Conservation (phyloP, 2,888 invertebrate species). For the Phytoseiulus persimilis region DNA sequence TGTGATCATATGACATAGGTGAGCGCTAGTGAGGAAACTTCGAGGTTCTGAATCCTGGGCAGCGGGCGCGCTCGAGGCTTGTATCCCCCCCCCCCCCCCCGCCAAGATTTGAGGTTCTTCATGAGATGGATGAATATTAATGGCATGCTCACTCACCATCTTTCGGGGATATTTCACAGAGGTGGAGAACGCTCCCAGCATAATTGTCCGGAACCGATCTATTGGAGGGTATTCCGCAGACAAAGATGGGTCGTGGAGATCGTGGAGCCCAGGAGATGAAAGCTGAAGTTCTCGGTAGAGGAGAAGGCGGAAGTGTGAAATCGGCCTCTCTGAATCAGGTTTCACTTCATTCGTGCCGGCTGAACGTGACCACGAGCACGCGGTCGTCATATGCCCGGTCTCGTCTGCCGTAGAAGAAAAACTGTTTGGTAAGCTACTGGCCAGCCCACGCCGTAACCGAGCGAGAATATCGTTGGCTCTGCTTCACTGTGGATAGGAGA, state of each 20-base stretch:
- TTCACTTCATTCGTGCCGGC: neutral
- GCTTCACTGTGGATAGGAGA: neutral
- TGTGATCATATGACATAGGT: neutral
- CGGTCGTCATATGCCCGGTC: neutral
- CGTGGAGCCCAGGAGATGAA: neutral
- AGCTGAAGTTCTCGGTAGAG: neutral
- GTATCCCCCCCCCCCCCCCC: too few relatives aligned
- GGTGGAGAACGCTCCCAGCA: too few relatives aligned
- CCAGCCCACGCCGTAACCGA: neutral
- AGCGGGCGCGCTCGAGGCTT: too few relatives aligned
- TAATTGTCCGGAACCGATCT: too few relatives aligned
- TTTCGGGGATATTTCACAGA: too few relatives aligned
- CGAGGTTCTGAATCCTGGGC: neutral
- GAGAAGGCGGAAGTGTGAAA: neutral
- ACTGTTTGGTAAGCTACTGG: neutral
- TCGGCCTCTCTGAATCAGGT: neutral
- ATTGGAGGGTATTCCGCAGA: too few relatives aligned
- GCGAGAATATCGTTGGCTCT: neutral
- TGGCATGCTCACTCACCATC: too few relatives aligned
- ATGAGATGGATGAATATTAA: too few relatives aligned
- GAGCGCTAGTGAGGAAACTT: neutral
- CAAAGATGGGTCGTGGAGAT: neutral
- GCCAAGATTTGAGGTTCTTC: too few relatives aligned
- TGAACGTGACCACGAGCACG: neutral
- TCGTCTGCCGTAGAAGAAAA: neutral